Evolutionary conservation across 1,140 invertebrate genomes (phyloP), one percentile per base, ranked within the genome.

Genomic region (Epicauta chinensis): DNA sequence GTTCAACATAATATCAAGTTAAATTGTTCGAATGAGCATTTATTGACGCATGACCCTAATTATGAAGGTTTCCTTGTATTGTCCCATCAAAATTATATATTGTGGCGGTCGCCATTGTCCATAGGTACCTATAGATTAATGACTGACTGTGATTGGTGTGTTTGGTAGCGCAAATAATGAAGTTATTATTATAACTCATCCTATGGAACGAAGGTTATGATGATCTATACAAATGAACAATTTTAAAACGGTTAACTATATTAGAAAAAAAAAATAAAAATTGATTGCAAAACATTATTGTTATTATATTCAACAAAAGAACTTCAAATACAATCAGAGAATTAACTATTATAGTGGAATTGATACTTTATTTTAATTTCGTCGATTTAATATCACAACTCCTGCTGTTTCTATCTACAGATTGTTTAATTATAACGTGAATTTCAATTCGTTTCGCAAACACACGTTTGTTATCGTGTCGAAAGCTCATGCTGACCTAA

Each of bases 21-120:
- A 7, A 2, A 23, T 23, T 23, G 23, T 23, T 23, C n/a, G 23
- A 23, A 23, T 7, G 23, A 7, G 7, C 16, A 37, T 30, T 49
- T 49, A 49, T 49, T 39, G 46, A 49, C 46, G 46, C 46, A 49
- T 49, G 46, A 49, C 46, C 46, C 37, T 49, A 49, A 49, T 49
- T 49, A 49, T 35, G 23, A 38, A 49, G 40, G 46, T 39, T 49
- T 49, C 46, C 46, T 39, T 29, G 37, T 35, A 49, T 49, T 49
- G 46, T 49, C 36, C 46, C 46, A 14, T 29, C 46, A 49, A 34
- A 49, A 49, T 49, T 49, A 49, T 35, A 47, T 39, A 49, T 49
- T 49, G 36, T 49, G 46, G 7, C 46, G 46, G 46, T 49, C 46
- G 46, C 46, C 46, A 49, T 49, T 49, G 46, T 49, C 46, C 46